Conservation (phyloP, 2,888 invertebrate genomes). For the Volucella zonaria region DNA sequence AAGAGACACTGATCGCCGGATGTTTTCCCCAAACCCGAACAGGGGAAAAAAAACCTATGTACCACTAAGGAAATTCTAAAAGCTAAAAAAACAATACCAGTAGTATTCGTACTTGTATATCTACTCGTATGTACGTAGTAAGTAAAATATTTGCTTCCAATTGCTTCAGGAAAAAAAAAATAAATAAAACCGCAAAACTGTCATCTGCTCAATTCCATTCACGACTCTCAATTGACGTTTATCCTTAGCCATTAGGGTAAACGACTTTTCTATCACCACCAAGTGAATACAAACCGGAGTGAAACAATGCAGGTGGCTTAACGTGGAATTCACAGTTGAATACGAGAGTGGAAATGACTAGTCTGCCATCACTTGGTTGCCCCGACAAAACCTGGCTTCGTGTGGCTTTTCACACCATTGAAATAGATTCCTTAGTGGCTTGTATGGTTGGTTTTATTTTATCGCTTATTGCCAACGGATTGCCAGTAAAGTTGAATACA, state of each 20-base stretch:
- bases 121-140: too few relatives aligned
- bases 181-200: neutral
- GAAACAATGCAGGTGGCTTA: conserved; percentile 46
- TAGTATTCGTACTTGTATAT: too few relatives aligned
- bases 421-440: conserved; percentile 29
- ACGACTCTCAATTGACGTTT: conserved; percentile 40
- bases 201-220: conserved; percentile 39
- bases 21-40: too few relatives aligned
- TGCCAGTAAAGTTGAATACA: neutral
- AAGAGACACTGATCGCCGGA: too few relatives aligned
- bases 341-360: conserved; percentile 14
- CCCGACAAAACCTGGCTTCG: neutral
- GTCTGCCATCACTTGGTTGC: neutral
- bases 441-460: conserved; percentile 39
- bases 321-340: conserved; percentile 25
- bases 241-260: conserved; percentile 46
- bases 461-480: conserved; percentile 37
- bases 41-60: too few relatives aligned
- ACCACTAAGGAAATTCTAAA: too few relatives aligned
- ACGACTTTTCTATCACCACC: conserved; percentile 38
- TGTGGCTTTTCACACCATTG: neutral
- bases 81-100: too few relatives aligned
- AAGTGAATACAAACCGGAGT: conserved; percentile 46
- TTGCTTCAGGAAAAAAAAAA: conserved; percentile 4
- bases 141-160: too few relatives aligned